Base-by-base conservation (phyloP, 2,888 invertebrate genomes). In the Anaspis maculata region DNA sequence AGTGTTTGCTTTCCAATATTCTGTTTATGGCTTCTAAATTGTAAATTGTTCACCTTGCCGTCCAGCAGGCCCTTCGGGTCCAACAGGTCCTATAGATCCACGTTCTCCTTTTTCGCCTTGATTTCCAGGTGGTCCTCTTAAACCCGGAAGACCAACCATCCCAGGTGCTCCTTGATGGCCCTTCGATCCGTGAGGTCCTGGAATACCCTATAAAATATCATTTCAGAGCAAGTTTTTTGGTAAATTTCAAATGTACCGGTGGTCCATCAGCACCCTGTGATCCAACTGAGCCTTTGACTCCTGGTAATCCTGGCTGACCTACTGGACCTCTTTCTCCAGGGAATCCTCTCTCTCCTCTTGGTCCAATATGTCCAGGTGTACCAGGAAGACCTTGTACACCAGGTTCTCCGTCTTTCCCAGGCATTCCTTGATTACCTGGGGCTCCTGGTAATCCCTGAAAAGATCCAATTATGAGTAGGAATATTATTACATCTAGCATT, bases 341-440 rank as follows among this genome's bases (percentile, higher is more conserved):
- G 56, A 79, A 81, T 2, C 86, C 86, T 56, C 74, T 57, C 52
- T 75, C 74, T 25, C 79, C 79, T 48, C 73, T 57, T 13, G 62
- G 51, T 25, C 81, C 81, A 14, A 66, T 60, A 9, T 64, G 46
- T 15, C 79, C 79, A 5, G 71, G 65, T 15, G 59, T 51, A 22
- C 77, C 78, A 3, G 69, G 59, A 15, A 69, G 72, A 1, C 86
- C 87, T 31, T 80, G 77, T 7, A 77, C 56, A 1, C 87, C 87
- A 2, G 74, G 63, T 54, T 81, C 82, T 2, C 88, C 88, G 59
- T 88, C 85, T 63, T 86, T 87, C n/a, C 87, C 87, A 1, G 81
- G 72, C 4, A 73, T 59, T 1, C 88, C 88, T 2, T 81, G 75
- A 53, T 73, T 74, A 1, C 87, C 87, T 16, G 80, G 72, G 21